A percentile compares a stretch with the other conserved stretches of the same genome.
Evolutionary conservation across 2,888 invertebrate species (phyloP).

Genomic region (Cyrtodaria siliqua): DNA sequence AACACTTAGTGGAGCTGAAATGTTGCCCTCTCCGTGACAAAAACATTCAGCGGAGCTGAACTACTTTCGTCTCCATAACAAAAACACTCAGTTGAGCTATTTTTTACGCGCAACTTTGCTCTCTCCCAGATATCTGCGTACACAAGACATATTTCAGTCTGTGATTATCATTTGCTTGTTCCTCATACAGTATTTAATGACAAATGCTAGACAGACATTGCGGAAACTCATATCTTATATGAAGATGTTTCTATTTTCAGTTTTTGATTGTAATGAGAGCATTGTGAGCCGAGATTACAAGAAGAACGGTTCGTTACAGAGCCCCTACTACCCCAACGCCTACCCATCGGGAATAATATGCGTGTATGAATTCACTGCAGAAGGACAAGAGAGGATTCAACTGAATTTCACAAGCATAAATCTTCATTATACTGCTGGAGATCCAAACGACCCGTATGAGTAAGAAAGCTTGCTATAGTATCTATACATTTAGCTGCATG

Average conservation of each 20-base stretch:
- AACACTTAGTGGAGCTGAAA: too few species aligned
- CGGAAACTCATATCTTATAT: too few species aligned
- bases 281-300: constrained; percentile 64
- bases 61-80: too few species aligned
- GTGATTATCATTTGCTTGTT: too few species aligned
- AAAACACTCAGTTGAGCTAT: too few species aligned
- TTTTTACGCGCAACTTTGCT: too few species aligned
- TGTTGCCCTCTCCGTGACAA: too few species aligned
- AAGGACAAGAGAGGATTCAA: constrained; percentile 92
- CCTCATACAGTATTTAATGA: too few species aligned
- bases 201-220: too few species aligned
- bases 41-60: too few species aligned
- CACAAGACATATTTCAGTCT: too few species aligned
- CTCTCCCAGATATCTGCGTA: too few species aligned
- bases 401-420: constrained; percentile 88
- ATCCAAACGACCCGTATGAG: constrained; percentile 76
- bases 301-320: constrained; percentile 90
- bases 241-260: constrained; percentile 67
- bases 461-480: constrained; percentile 61
- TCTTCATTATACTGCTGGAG: constrained; percentile 75
- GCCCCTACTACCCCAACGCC: constrained; percentile 93
- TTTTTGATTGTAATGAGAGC: constrained; percentile 72
- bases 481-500: not conserved
- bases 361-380: constrained; percentile 93
- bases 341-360: constrained; percentile 92